Base-by-base conservation (phyloP, 2,797 vertebrate species). In the Gymnoscopelus microlampas region DNA sequence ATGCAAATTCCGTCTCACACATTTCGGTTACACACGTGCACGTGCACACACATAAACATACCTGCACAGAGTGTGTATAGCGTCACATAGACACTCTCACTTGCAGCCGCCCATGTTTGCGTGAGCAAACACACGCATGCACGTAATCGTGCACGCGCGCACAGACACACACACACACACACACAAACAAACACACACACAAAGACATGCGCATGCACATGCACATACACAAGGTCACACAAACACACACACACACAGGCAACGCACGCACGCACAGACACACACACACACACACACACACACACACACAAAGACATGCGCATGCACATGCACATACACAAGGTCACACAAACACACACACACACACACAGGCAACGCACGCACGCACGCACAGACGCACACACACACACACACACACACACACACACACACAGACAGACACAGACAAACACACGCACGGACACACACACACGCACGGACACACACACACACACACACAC, bases 191-290 rank as follows among this genome's bases (percentile, higher is more conserved):
- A 61, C 44, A 61, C 44, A 23, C 19, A 49, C 60, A 26, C 60
- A 51, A 19, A 19, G 19, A 19, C 19, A 19, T 19, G 19, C 19
- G 19, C 19, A 19, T 48, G 50, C 23, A 48, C 51, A 13, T 19
- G 19, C 19, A 19, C 19, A 1, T 19, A 19, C 19, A 19, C 19
- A 19, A 19, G 19, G 19, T 19, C 47, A 67, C 55, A 58, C 58
- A 51, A 44, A 39, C 44, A 70, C 60, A 47, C 62, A 70, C 62
- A 78, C 8, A 72, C 59, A 6, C 2, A 19, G 63, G 67, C 19
- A 19, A 1, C 19, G 19, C 19, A 19, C 19, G 1, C 19, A 19
- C 19, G 1, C 19, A 19, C 19, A 19, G 1, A 19, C 19, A 19
- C 19, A 19, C 1, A 19, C 19, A 19, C 19, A 19, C 1, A 19